Evolutionary conservation across 30 jellyfish, hydroid and myxozoan species (phyloP).

Genomic region (Cassiopea andromeda): DNA sequence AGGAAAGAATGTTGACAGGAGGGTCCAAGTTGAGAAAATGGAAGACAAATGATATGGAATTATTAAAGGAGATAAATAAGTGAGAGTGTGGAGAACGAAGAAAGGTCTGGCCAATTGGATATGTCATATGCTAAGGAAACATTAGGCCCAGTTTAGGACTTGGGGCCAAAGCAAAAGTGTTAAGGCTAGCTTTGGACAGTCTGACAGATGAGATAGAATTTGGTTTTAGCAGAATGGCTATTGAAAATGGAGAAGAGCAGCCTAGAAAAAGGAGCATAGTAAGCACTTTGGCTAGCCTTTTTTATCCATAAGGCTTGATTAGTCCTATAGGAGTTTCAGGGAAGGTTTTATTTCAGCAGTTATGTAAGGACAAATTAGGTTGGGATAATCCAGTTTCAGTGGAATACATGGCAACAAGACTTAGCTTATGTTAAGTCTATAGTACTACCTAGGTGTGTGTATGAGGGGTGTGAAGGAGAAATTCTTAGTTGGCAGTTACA

Average conservation of each 20-base stretch:
- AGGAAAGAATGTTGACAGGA: background rate
- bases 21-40: background rate
- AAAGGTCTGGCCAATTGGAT: too few relatives aligned
- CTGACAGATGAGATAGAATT: background rate
- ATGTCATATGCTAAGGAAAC: background rate
- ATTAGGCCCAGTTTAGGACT: background rate
- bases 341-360: background rate
- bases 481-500: background rate
- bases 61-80: background rate
- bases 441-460: background rate
- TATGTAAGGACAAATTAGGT: background rate
- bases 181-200: background rate
- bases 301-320: background rate
- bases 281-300: background rate
- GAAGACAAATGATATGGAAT: background rate
- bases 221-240: background rate
- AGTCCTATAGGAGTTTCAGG: background rate
- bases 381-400: background rate
- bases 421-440: background rate
- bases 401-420: background rate
- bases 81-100: background rate
- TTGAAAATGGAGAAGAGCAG: background rate
- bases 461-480: background rate
- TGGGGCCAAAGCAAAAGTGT: background rate
- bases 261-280: background rate